Percentiles rank a stretch among this genome's conserved stretches.
These are phyloP conservation scores for Drosophila emarginata DNA, from an alignment of 2,888 invertebrate genomes.

Conservation along the genomic window DNA sequence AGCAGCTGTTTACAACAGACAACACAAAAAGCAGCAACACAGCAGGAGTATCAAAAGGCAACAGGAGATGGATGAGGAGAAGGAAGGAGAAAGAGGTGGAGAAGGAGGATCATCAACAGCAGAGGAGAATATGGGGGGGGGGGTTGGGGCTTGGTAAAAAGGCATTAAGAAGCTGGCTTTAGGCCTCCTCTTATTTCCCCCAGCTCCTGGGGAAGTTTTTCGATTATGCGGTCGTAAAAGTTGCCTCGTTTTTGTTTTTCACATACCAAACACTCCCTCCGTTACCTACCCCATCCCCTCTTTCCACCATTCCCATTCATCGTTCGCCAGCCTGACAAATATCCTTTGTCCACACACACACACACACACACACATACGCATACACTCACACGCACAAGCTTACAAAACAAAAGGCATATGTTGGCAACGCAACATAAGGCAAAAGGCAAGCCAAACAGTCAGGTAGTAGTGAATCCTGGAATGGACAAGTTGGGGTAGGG, in stretches of 20 bases:
- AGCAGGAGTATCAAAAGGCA: background rate
- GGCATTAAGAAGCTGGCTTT: conserved; percentile 43
- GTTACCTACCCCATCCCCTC: background rate
- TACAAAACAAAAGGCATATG: conserved; percentile 55
- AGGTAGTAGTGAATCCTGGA: background rate
- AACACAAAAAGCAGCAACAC: conserved; percentile 9
- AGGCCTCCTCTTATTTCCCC: conserved; percentile 36
- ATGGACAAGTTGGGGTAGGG: background rate
- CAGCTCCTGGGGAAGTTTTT: conserved; percentile 57
- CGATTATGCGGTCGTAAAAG: conserved; percentile 75
- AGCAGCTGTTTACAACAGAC: conserved; percentile 47
- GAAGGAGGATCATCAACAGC: background rate
- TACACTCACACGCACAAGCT: background rate
- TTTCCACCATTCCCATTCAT: conserved; percentile 1
- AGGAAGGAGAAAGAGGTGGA: too few relatives aligned
- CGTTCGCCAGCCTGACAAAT: conserved; percentile 32
- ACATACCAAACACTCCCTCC: background rate
- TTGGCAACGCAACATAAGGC: conserved; percentile 5
- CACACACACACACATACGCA: background rate
- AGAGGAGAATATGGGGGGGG: background rate
- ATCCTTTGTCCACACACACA: conserved; percentile 59
- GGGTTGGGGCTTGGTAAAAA: background rate
- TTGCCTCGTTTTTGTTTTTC: conserved; percentile 60
- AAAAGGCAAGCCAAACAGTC: background rate
- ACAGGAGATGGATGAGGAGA: too few relatives aligned